Conservation (phyloP, 2,113 vertebrate species). For the Phocoena sinus region DNA sequence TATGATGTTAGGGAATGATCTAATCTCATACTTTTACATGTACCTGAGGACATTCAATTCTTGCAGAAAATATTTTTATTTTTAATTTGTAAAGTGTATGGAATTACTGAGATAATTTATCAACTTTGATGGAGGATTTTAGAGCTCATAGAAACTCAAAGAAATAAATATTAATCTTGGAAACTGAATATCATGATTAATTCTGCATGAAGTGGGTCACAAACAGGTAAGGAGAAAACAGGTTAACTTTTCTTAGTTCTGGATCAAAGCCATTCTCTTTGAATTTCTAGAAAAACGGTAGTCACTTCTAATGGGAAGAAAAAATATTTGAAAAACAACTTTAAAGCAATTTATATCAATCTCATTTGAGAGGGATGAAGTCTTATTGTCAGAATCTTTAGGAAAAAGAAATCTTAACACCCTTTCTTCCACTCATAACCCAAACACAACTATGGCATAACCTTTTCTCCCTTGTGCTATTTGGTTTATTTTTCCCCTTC, state of each 20-base stretch:
- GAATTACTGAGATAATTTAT: constrained; percentile 72
- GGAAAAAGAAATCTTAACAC: neutral
- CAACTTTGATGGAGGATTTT: constrained; percentile 73
- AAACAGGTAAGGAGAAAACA: constrained; percentile 21
- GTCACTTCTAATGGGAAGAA: neutral
- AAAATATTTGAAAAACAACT: constrained; percentile 31
- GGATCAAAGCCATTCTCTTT: constrained; percentile 13
- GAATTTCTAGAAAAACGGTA: constrained; percentile 19
- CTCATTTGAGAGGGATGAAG: neutral
- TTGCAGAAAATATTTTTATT: constrained; percentile 70
- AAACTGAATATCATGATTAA: constrained; percentile 69
- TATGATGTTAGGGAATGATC: no score
- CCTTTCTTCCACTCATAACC: neutral
- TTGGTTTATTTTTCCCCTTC: neutral
- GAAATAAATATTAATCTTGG: constrained; percentile 73
- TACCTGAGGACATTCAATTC: constrained; percentile 56
- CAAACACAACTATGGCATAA: neutral
- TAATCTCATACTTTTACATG: no score
- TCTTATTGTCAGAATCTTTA: constrained; percentile 5
- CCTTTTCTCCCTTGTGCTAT: neutral
- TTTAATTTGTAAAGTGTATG: constrained; percentile 62
- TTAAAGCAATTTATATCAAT: constrained; percentile 22
- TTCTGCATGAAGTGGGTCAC: constrained; percentile 61
- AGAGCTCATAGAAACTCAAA: constrained; percentile 43
- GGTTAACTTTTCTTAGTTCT: constrained; percentile 53